phyloP scores from a whole-genome alignment of 64 coral and sea anemone genomes.

The Montipora efflorescens region DNA sequence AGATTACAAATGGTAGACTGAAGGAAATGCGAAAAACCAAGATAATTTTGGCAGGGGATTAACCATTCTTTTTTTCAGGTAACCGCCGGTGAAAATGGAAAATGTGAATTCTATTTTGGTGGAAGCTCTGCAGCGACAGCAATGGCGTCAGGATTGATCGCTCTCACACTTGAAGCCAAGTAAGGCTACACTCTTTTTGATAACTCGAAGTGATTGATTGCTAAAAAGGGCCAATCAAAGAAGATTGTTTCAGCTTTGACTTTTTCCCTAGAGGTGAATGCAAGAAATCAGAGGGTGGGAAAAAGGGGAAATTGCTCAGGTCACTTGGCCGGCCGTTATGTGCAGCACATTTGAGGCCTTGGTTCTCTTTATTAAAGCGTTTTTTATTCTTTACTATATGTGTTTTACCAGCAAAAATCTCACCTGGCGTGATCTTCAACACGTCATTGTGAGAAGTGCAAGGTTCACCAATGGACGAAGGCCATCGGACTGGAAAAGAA shows the following conservation, averaged over 20 bases:
- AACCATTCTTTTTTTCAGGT: background rate
- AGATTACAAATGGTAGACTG: too few relatives aligned
- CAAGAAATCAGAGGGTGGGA: too few relatives aligned
- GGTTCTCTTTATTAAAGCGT: too few relatives aligned
- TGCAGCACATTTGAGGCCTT: too few relatives aligned
- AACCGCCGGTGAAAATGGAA: background rate
- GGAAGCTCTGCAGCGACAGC: conserved; percentile 12
- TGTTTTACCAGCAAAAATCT: background rate
- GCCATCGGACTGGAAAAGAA: background rate
- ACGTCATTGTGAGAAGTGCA: background rate
- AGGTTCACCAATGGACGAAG: background rate
- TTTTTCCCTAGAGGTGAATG: too few relatives aligned
- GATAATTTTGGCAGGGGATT: too few relatives aligned
- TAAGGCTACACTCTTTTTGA: background rate
- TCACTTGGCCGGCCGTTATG: too few relatives aligned
- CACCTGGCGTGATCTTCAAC: background rate
- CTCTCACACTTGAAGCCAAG: conserved; percentile 44
- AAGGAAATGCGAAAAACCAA: too few relatives aligned
- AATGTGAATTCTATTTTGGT: conserved; percentile 16
- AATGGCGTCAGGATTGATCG: conserved; percentile 46
- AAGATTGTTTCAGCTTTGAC: too few relatives aligned
- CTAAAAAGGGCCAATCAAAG: too few relatives aligned
- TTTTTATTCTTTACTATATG: background rate
- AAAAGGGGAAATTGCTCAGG: too few relatives aligned
- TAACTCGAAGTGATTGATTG: too few relatives aligned